Evolutionary conservation across 2,797 vertebrate species (phyloP).

Genomic region (Lepilemur ruficaudatus): DNA sequence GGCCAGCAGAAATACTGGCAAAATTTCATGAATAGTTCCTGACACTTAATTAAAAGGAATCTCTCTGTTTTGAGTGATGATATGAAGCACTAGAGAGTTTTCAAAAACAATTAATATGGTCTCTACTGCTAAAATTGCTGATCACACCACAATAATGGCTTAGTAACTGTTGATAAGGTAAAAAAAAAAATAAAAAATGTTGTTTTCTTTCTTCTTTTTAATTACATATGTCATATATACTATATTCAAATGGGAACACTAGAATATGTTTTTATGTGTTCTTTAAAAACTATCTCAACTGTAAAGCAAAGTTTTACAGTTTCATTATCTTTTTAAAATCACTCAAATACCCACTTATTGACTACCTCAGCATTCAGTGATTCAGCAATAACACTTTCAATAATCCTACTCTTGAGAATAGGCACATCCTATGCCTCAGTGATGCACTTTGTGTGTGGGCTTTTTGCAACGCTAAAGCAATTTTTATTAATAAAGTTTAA

Average conservation of each 20-base stretch:
- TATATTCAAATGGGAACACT: constrained; percentile 54
- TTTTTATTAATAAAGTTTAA: constrained; percentile 22
- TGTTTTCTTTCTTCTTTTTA: not conserved
- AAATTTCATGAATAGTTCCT: constrained; percentile 71
- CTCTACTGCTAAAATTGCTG: constrained; percentile 54
- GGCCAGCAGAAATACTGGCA: constrained; percentile 66
- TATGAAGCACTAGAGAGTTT: constrained; percentile 60
- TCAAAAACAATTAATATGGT: constrained; percentile 66
- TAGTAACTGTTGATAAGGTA: not conserved
- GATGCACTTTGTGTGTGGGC: not conserved
- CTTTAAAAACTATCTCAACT: constrained; percentile 35
- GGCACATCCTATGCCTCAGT: not conserved
- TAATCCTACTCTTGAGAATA: not conserved
- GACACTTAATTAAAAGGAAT: constrained; percentile 77
- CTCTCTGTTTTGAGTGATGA: constrained; percentile 73
- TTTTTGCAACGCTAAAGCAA: not conserved
- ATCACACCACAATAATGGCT: constrained; percentile 22
- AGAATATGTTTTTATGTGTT: constrained; percentile 37
- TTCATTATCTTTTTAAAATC: constrained; percentile 43
- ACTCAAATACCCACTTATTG: constrained; percentile 22
- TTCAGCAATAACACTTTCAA: not conserved
- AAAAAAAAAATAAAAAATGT: constrained; percentile 1
- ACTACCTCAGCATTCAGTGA: not conserved
- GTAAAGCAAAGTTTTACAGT: constrained; percentile 58
- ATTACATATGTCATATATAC: constrained; percentile 27